phyloP scores from a whole-genome alignment of 2,888 invertebrate species.

The Rhagonycha lutea region DNA sequence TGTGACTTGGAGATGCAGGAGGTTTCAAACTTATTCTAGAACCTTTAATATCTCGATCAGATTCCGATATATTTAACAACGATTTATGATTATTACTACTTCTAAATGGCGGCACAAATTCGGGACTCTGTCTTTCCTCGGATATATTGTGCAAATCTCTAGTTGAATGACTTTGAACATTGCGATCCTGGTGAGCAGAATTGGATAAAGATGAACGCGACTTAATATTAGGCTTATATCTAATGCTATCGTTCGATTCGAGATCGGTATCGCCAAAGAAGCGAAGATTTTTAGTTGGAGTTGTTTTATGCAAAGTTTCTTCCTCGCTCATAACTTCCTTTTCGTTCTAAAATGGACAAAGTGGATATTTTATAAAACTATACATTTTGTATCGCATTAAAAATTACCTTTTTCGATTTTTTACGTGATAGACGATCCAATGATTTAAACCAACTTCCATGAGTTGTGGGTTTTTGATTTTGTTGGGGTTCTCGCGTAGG shows the following conservation, averaged over 20 bases:
- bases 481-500: slow-evolving; percentile 56
- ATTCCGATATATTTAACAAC: slow-evolving; percentile 47
- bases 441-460: slow-evolving; percentile 79
- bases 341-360: slow-evolving; percentile 25
- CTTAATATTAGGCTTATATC: slow-evolving; percentile 41
- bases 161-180: slow-evolving; percentile 47
- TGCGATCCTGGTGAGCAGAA: slow-evolving; percentile 29
- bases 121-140: slow-evolving; percentile 48
- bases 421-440: slow-evolving; percentile 74
- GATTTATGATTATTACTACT: slow-evolving; percentile 45
- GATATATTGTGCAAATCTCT: slow-evolving; percentile 64
- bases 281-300: slow-evolving; percentile 72
- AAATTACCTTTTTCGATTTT: slow-evolving; percentile 59
- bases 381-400: not conserved
- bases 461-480: slow-evolving; percentile 48
- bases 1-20: slow-evolving; percentile 49
- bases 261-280: slow-evolving; percentile 85
- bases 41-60: slow-evolving; percentile 44
- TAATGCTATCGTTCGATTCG: slow-evolving; percentile 68
- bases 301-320: slow-evolving; percentile 53
- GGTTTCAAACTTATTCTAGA: slow-evolving; percentile 49
- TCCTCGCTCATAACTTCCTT: slow-evolving; percentile 61
- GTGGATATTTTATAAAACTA: not conserved
- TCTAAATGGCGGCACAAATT: slow-evolving; percentile 44
- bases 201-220: slow-evolving; percentile 32